Base-by-base conservation (phyloP, 1,140 invertebrate species). In the Halesus radiatus region DNA sequence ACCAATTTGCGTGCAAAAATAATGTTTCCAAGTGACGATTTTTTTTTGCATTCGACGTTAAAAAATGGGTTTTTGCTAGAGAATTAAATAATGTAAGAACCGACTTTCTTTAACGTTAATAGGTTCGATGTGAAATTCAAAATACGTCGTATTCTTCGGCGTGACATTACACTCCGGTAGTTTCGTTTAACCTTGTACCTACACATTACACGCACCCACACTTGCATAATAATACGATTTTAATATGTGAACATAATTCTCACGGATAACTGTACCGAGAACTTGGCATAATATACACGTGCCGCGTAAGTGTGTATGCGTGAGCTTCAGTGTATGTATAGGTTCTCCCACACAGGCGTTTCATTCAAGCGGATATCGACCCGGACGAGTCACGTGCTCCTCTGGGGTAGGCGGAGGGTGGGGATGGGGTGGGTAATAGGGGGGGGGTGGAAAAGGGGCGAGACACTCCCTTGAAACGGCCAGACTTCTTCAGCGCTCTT, bases 341-440 rank as follows among this genome's bases (percentile, higher is more conserved):
- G 22, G 20, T 13, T 26, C 66, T 77, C 75, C 15, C 32, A 78
- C 75, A 77, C 75, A 23, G 16, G 29, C 16, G 29, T 56, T 68
- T 62, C 74, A 77, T 76, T 81, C 80, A 78, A 70, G 70, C 66
- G 20, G 68, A 78, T 81, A 78, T 81, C 80, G 80, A 81, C 60
- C 75, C 18, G 56, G 37, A 6, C 7, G 56, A 37, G 32, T 32
- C 29, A 29, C 26, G 60, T 32, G 60, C 66, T 52, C 26, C 3
- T 15, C 3, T 18, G 26, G 29, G 50, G 52, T 22, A 29, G 54
- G 64, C 18, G 52, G 45, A 29, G 54, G 64, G 32, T 58, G 50
- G 6, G 26, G 56, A 5, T 23, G 50, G 16, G 10, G 6, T 20
- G 76, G 16, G 29, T 62, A 52, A 22, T 50, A 52, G 50, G 52